Evolutionary conservation across 2,888 invertebrate genomes (phyloP).

Genomic region (Macaria liturata): DNA sequence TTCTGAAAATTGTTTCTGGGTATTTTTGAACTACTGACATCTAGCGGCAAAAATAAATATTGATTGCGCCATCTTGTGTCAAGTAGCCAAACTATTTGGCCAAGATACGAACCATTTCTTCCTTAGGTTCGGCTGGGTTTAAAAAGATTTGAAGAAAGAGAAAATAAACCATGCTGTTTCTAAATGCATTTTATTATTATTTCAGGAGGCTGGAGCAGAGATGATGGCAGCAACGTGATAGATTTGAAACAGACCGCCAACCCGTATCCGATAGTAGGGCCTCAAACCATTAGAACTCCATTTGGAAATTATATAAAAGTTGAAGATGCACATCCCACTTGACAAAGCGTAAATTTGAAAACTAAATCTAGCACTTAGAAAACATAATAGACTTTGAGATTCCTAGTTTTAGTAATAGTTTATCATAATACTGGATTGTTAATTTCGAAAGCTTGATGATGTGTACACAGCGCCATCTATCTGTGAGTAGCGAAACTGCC

Average conservation of each 20-base stretch:
- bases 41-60: too few relatives aligned
- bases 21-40: too few relatives aligned
- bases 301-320: slow-evolving; percentile 65
- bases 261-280: slow-evolving; percentile 52
- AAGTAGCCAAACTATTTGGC: not conserved
- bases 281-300: slow-evolving; percentile 70
- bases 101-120: too few relatives aligned
- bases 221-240: slow-evolving; percentile 40
- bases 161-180: too few relatives aligned
- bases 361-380: too few relatives aligned
- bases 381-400: too few relatives aligned
- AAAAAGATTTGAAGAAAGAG: too few relatives aligned
- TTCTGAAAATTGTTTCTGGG: too few relatives aligned
- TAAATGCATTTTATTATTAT: slow-evolving; percentile 20
- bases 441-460: not conserved
- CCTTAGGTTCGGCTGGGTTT: too few relatives aligned
- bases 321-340: slow-evolving; percentile 25
- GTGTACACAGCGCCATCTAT: slow-evolving; percentile 14
- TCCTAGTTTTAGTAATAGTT: too few relatives aligned
- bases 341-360: slow-evolving; percentile 6
- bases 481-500: slow-evolving; percentile 17
- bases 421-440: too few relatives aligned
- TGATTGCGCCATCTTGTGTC: slow-evolving; percentile 28
- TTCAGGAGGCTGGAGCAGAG: slow-evolving; percentile 67
- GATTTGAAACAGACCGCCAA: slow-evolving; percentile 51